phyloP scores from a whole-genome alignment of 2,113 vertebrate species.

The Labeo catla region DNA sequence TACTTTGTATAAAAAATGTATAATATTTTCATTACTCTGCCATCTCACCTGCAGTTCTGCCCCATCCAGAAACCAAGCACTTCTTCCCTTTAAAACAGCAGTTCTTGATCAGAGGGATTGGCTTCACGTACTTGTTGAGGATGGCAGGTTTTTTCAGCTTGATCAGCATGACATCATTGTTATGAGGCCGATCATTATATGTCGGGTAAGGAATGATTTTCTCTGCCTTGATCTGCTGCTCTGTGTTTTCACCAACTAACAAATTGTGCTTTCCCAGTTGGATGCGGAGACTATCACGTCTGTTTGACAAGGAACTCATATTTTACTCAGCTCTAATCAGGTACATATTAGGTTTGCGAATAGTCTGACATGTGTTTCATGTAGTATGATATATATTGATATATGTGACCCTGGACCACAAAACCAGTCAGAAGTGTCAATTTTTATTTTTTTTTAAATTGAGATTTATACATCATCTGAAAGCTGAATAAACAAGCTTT shows the following conservation, averaged over 20 bases:
- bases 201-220: constrained; percentile 66
- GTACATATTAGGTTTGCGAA: no score
- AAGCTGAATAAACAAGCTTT: no score
- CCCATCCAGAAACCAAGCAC: constrained; percentile 86
- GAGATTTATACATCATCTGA: no score
- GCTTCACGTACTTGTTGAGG: constrained; percentile 71
- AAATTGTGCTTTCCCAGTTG: not conserved
- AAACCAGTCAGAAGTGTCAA: no score
- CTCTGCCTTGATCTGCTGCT: not conserved
- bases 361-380: no score
- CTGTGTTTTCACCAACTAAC: rapidly evolving
- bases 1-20: no score
- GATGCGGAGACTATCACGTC: not conserved
- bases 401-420: no score
- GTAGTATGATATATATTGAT: no score
- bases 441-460: no score
- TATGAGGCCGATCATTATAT: constrained; percentile 69
- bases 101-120: constrained; percentile 70
- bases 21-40: no score
- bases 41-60: constrained; percentile 68
- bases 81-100: constrained; percentile 71
- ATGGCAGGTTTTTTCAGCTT: constrained; percentile 69
- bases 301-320: not conserved
- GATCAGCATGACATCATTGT: constrained; percentile 64
- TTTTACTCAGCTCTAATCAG: not conserved